phyloP scores from a whole-genome alignment of 2,113 vertebrate genomes.

The Carassius auratus region DNA sequence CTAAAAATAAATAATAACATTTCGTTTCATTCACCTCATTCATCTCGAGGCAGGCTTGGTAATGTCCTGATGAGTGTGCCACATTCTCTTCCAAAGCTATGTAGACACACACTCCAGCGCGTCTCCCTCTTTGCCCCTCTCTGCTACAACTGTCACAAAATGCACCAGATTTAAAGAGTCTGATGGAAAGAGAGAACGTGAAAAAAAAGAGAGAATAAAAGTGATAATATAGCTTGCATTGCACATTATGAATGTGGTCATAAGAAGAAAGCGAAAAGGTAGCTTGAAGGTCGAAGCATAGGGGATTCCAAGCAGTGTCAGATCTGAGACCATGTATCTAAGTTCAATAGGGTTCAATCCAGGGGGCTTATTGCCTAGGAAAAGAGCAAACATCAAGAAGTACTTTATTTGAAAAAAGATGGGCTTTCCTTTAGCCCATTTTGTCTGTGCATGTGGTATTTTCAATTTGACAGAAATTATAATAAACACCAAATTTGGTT shows the following conservation, averaged over 20 bases:
- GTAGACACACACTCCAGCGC: slow-evolving; percentile 77
- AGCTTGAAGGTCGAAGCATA: slow-evolving; percentile 58
- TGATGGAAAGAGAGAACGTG: slow-evolving; percentile 50
- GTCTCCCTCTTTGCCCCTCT: slow-evolving; percentile 64
- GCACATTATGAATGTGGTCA: too few relatives aligned
- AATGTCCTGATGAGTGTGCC: slow-evolving; percentile 85
- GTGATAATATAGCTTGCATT: neutral
- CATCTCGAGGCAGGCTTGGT: slow-evolving; percentile 66
- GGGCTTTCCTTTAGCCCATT: too few relatives aligned
- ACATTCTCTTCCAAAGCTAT: slow-evolving; percentile 85
- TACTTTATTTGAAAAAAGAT: too few relatives aligned
- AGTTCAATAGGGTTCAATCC: slow-evolving; percentile 73
- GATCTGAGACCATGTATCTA: slow-evolving; percentile 77
- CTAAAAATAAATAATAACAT: neutral
- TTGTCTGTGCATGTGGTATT: too few relatives aligned
- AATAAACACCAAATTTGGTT: too few relatives aligned
- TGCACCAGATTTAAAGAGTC: slow-evolving; percentile 83
- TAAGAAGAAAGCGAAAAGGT: neutral
- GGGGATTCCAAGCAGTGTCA: slow-evolving; percentile 80
- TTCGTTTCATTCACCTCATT: too few relatives aligned
- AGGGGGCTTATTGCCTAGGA: slow-evolving; percentile 83
- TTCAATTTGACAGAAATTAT: too few relatives aligned
- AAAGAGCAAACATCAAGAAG: neutral
- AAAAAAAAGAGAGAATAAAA: neutral
- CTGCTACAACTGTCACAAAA: slow-evolving; percentile 79